These are phyloP conservation scores for Drosophila paramelanica DNA, from an alignment of 2,888 invertebrate species.

Conservation along the genomic window DNA sequence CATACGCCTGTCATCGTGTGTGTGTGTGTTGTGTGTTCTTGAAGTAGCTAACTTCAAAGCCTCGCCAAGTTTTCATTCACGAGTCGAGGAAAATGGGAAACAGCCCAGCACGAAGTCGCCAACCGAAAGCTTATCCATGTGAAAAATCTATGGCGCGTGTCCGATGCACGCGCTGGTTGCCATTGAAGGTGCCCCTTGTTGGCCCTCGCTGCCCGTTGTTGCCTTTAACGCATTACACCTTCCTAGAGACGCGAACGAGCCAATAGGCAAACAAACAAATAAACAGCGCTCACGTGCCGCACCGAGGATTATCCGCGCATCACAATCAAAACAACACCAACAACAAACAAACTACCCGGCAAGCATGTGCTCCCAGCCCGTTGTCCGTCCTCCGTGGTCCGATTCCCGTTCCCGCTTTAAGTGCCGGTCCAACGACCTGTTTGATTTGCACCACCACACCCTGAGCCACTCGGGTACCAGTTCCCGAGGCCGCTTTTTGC, in stretches of 20 bases:
- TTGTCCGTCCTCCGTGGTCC: conserved; percentile 18
- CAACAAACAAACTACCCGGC: conserved; percentile 74
- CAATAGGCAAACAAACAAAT: conserved; percentile 65
- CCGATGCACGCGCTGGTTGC: conserved; percentile 57
- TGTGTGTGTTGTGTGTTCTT: conserved; percentile 8
- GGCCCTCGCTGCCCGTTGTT: conserved; percentile 12
- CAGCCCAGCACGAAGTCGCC: conserved; percentile 40
- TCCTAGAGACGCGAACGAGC: conserved; percentile 41
- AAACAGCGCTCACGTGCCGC: conserved; percentile 77
- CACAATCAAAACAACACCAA: conserved; percentile 81
- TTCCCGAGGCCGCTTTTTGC: conserved; percentile 60
- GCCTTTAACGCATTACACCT: conserved; percentile 78
- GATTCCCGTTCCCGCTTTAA: not conserved
- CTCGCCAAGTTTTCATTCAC: conserved; percentile 54
- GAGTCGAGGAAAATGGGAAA: conserved; percentile 44
- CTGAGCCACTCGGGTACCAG: conserved; percentile 3
- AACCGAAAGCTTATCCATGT: conserved; percentile 73
- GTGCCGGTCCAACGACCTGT: conserved; percentile 65
- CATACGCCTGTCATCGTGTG: not conserved
- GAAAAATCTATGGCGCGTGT: conserved; percentile 79
- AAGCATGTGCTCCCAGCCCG: conserved; percentile 13
- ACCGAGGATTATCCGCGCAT: conserved; percentile 77
- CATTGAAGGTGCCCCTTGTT: conserved; percentile 21
- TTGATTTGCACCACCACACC: conserved; percentile 61
- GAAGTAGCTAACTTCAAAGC: conserved; percentile 59